These are phyloP conservation scores for Sebastolobus altivelis DNA, from an alignment of 2,797 vertebrate species.

Conservation along the genomic window DNA sequence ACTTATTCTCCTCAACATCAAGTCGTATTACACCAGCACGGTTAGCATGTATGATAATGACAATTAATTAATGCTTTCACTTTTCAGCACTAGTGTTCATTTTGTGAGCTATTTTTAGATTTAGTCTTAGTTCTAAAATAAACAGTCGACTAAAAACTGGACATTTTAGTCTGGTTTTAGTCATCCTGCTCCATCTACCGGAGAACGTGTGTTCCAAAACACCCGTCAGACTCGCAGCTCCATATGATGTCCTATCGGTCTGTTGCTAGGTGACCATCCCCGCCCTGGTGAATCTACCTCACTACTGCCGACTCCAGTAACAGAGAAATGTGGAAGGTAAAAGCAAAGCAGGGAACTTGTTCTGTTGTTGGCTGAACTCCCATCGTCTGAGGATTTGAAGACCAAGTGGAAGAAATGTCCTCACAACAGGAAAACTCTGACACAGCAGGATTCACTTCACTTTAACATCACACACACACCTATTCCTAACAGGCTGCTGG, in stretches of 20 bases:
- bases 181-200: neutral
- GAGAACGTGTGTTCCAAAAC: neutral
- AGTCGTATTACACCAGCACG: neutral
- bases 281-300: neutral
- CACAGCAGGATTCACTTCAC: too few species aligned
- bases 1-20: conserved; percentile 32
- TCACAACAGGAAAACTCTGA: too few species aligned
- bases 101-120: neutral
- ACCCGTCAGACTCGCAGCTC: neutral
- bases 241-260: too few species aligned
- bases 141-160: neutral
- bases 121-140: neutral
- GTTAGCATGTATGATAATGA: neutral
- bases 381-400: too few species aligned
- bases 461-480: too few species aligned
- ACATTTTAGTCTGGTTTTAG: neutral
- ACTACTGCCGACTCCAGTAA: neutral
- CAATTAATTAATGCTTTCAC: neutral
- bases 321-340: too few species aligned
- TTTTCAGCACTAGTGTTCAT: neutral
- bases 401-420: too few species aligned
- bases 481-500: too few species aligned
- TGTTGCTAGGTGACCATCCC: neutral
- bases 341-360: neutral
- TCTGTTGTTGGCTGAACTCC: neutral